Conservation (phyloP, 2,113 vertebrate species). For the Crotalus viridis region DNA sequence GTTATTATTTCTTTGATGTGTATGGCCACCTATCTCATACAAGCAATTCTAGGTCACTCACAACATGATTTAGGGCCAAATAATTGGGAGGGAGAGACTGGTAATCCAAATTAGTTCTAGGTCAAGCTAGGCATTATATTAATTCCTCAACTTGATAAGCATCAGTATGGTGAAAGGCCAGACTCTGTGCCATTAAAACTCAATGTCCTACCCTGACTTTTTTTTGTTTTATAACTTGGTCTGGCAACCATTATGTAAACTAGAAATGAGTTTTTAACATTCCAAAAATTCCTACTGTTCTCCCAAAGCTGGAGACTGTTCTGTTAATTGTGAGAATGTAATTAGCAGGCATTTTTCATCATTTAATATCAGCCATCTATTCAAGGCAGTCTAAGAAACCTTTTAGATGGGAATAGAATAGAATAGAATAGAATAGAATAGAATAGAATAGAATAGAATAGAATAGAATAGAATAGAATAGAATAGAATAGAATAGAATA, state of each 20-base stretch:
- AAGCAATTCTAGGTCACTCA: not conserved
- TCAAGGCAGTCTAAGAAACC: not conserved
- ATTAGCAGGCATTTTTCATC: not conserved
- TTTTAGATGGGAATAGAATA: not conserved
- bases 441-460: too few relatives aligned
- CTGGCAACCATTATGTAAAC: not conserved
- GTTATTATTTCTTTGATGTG: not conserved
- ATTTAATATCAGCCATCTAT: not conserved
- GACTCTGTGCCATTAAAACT: not conserved
- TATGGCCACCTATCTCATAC: not conserved
- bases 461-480: too few relatives aligned
- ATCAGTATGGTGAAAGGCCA: not conserved
- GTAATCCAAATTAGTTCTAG: not conserved
- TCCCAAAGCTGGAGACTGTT: not conserved
- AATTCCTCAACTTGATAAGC: not conserved
- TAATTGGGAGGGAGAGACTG: not conserved
- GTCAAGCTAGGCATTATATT: not conserved
- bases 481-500: too few relatives aligned
- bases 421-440: too few relatives aligned
- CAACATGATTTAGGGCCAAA: not conserved
- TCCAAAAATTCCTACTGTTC: not conserved
- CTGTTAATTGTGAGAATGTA: not conserved
- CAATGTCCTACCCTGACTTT: not conserved
- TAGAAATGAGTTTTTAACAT: not conserved
- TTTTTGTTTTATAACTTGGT: not conserved